Percentiles rank a stretch among this genome's conserved stretches.
Evolutionary conservation across 1,140 invertebrate genomes (phyloP).

Genomic region (Bombus impatiens): DNA sequence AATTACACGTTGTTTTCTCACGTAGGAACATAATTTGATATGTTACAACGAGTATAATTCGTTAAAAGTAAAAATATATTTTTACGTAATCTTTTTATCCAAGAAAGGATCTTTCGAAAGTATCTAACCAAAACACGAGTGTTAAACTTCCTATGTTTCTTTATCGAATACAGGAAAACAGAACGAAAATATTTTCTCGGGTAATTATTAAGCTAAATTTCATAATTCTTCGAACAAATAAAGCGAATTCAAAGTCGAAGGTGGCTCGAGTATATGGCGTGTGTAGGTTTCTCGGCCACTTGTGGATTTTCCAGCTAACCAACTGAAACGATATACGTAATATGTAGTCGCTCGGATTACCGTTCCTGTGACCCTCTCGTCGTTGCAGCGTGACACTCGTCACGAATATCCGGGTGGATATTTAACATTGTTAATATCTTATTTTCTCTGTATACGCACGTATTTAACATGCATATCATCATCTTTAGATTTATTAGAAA

Average conservation of each 20-base stretch:
- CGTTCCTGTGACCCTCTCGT: neutral
- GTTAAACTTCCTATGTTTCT: neutral
- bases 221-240: neutral
- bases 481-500: neutral
- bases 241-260: neutral
- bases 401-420: neutral
- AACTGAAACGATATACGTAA: conserved; percentile 9
- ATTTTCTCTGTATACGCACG: neutral
- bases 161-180: neutral
- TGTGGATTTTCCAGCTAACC: conserved; percentile 43
- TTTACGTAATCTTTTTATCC: neutral
- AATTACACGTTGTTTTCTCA: neutral
- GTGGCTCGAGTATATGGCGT: neutral
- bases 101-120: neutral
- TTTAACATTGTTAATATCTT: neutral
- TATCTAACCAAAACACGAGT: neutral
- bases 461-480: too few species aligned
- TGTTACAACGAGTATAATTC: too few species aligned
- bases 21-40: neutral
- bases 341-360: neutral
- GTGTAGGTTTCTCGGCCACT: conserved; percentile 40
- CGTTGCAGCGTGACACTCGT: neutral
- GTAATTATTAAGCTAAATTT: neutral
- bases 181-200: neutral
- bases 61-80: neutral